Base-by-base conservation (phyloP, 2,797 vertebrate genomes). In the Gadopsis marmoratus region DNA sequence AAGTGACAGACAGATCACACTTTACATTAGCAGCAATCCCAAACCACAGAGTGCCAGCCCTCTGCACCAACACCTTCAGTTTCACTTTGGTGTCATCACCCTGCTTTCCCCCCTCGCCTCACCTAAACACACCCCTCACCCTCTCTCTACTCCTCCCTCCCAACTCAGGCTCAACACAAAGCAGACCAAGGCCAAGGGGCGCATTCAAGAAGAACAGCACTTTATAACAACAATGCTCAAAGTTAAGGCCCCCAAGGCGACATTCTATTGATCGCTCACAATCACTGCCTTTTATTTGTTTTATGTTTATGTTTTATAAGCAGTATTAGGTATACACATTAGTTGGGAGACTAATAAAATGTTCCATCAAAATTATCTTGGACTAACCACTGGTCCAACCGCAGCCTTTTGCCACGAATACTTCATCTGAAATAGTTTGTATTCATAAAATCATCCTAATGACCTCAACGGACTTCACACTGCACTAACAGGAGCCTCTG, bases 81-180 rank as follows among this genome's bases (percentile, higher is more conserved):
- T 93, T 91, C 92, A 92, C 84, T 81, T 61, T 12, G 81, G 87
- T 93, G 89, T 93, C 92, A 92, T 92, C 93, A 92, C 86, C 79
- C 86, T 74, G 37, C 43, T 47, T 64, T 53, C 58, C 41, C 50
- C 66, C 53, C 70, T 62, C 61, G 2, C 62, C 73, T 91, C 90
- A 92, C 90, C 89, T 89, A 55, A 86, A 71, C 71, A 84, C 79
- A 82, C 70, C 85, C 77, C 62, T 53, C 59, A 67, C 58, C 84
- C 75, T 58, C 61, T 13, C 19, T 23, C 14, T 21, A 3, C 51
- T 13, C 45, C 74, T 39, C 72, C 66, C 65, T 76, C 59, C 21
- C 14, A 45, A 23, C 70, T 21, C 58, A 17, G 11, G 47, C 64
- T 35, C 66, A 64, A 33, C 50, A 64, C 76, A 78, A 54, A 61